phyloP scores from a whole-genome alignment of 2,113 vertebrate species.

The Pterocles burchelli region DNA sequence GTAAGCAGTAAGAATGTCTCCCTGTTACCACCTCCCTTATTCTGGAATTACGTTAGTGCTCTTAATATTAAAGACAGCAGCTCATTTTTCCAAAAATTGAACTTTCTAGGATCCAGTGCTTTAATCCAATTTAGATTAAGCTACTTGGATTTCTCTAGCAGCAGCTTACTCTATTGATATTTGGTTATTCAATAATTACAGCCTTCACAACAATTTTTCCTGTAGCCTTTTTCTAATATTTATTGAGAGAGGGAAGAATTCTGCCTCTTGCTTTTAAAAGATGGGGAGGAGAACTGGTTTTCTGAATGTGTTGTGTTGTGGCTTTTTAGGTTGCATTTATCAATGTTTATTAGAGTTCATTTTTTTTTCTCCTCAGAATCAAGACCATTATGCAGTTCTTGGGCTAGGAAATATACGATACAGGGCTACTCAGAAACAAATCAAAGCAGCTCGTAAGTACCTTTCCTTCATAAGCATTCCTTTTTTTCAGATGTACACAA shows the following conservation, averaged over 20 bases:
- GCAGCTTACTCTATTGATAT: not conserved
- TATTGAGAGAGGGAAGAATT: not conserved
- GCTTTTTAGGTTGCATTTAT: not conserved
- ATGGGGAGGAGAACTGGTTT: not conserved
- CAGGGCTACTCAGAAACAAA: constrained; percentile 96
- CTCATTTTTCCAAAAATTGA: not conserved
- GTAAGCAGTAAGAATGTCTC: not conserved
- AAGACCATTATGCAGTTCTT: constrained; percentile 97
- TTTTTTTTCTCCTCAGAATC: constrained; percentile 83
- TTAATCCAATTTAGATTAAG: not conserved
- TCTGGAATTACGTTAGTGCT: not conserved
- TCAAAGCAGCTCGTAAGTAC: constrained; percentile 98
- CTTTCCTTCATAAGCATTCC: not conserved
- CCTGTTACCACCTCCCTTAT: not conserved
- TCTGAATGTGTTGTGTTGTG: not conserved
- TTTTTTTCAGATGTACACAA: not conserved
- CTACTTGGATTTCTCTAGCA: not conserved
- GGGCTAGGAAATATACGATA: constrained; percentile 89
- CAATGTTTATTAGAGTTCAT: not conserved
- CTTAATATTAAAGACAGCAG: not conserved
- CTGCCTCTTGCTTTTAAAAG: not conserved
- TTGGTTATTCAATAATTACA: not conserved
- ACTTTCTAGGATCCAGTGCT: not conserved
- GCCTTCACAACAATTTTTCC: not conserved
- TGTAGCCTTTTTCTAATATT: not conserved